Evolutionary conservation across 2,888 invertebrate species (phyloP).

Genomic region (Odontomyia ornata): DNA sequence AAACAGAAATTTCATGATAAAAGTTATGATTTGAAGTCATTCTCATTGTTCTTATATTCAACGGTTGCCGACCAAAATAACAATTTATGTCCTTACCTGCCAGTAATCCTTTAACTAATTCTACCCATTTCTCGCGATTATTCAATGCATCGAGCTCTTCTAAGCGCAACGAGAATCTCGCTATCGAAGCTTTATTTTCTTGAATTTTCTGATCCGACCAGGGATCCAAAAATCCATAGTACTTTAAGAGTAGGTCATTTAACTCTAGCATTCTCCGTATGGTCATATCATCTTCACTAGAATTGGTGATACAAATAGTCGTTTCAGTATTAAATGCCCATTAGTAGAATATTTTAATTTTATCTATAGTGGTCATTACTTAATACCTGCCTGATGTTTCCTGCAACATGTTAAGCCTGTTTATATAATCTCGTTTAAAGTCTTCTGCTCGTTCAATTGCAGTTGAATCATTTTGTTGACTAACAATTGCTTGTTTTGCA

Average conservation of each 20-base stretch:
- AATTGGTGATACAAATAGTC: constrained; percentile 22
- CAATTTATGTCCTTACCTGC: constrained; percentile 64
- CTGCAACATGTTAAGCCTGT: constrained; percentile 68
- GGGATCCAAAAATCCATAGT: constrained; percentile 92
- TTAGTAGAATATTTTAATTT: not conserved
- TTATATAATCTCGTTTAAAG: constrained; percentile 84
- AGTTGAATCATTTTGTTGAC: constrained; percentile 78
- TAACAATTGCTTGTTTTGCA: constrained; percentile 81
- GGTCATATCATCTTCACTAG: constrained; percentile 68
- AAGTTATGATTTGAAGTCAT: too few relatives aligned
- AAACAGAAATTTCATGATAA: too few relatives aligned
- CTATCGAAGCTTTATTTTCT: constrained; percentile 85
- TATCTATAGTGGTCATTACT: constrained; percentile 68
- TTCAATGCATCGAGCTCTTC: constrained; percentile 75
- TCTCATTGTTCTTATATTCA: too few relatives aligned
- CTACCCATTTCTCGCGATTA: constrained; percentile 70
- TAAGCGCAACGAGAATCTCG: constrained; percentile 73
- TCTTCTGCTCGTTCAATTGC: constrained; percentile 81
- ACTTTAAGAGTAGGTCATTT: constrained; percentile 89
- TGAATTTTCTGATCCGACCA: constrained; percentile 83
- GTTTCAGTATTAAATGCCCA: too few relatives aligned
- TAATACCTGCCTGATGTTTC: constrained; percentile 64
- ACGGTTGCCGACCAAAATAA: too few relatives aligned
- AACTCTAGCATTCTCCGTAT: constrained; percentile 90
- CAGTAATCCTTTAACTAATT: constrained; percentile 73